These are phyloP conservation scores for Umimayanthus kanabou DNA, from an alignment of 92 coral and sea anemone species.

Conservation along the genomic window DNA sequence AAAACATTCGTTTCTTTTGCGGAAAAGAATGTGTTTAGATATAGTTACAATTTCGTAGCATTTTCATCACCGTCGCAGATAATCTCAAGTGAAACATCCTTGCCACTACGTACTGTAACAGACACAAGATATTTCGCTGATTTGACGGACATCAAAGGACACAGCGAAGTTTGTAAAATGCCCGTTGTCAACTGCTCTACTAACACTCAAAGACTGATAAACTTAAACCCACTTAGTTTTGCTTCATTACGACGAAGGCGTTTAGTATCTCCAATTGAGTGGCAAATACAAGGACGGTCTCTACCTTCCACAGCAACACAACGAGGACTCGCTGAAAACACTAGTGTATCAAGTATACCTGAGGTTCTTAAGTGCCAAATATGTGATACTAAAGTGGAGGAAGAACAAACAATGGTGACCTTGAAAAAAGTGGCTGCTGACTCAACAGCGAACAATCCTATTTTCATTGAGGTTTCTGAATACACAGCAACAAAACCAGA, in stretches of 20 bases:
- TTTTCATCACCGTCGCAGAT: not conserved
- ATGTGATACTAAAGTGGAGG: not conserved
- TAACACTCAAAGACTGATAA: not conserved
- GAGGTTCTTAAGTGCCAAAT: not conserved
- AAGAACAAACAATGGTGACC: not conserved
- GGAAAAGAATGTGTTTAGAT: not conserved
- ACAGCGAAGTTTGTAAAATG: not conserved
- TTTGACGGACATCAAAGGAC: not conserved
- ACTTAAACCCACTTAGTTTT: not conserved
- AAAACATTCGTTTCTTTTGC: not conserved
- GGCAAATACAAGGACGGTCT: not conserved
- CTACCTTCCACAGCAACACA: not conserved
- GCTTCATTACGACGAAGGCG: not conserved
- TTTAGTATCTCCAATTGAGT: not conserved
- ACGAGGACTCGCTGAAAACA: not conserved
- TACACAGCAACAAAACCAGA: conserved; percentile 8
- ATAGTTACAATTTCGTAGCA: not conserved
- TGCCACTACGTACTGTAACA: not conserved
- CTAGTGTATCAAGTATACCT: not conserved
- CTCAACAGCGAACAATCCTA: not conserved
- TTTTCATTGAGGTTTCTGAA: conserved; percentile 4
- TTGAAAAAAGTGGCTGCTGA: not conserved
- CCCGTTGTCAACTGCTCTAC: not conserved
- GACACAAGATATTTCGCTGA: not conserved
- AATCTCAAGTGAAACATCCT: not conserved